These are phyloP conservation scores for Falcunculus frontatus DNA, from an alignment of 2,113 vertebrate genomes.

Conservation along the genomic window DNA sequence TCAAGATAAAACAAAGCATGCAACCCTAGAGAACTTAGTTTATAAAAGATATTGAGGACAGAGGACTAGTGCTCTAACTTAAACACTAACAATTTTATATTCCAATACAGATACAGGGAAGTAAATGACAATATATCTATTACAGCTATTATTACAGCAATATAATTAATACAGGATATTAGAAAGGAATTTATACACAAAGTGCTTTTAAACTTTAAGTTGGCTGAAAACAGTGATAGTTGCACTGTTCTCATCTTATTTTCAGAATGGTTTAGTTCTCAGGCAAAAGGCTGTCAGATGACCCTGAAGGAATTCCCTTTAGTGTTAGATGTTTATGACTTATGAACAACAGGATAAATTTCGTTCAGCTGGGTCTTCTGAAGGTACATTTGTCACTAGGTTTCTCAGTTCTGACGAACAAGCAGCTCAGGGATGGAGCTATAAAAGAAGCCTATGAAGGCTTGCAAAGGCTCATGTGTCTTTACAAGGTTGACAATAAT, in stretches of 20 bases:
- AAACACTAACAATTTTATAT: not conserved
- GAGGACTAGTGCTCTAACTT: not conserved
- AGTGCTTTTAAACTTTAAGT: not conserved
- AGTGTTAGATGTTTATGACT: conserved; percentile 66
- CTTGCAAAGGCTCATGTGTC: conserved; percentile 26
- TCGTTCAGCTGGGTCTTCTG: conserved; percentile 64
- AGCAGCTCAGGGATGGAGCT: conserved; percentile 49
- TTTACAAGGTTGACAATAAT: conserved; percentile 53
- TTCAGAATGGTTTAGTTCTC: conserved; percentile 73
- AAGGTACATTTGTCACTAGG: conserved; percentile 59
- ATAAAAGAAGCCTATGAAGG: conserved; percentile 57
- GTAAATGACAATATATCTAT: not conserved
- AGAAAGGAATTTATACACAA: not conserved
- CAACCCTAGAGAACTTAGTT: not conserved
- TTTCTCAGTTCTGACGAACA: conserved; percentile 69
- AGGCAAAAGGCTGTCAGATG: conserved; percentile 59
- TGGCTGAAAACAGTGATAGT: not conserved
- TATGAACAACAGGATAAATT: conserved; percentile 67
- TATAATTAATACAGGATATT: not conserved
- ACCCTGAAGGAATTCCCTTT: conserved; percentile 68
- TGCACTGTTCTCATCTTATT: not conserved
- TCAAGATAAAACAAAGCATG: not conserved
- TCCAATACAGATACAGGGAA: not conserved
- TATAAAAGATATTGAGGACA: not conserved
- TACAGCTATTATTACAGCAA: not conserved